Base-by-base conservation (phyloP, 2,797 vertebrate species). In the Etheostoma perlongum region DNA sequence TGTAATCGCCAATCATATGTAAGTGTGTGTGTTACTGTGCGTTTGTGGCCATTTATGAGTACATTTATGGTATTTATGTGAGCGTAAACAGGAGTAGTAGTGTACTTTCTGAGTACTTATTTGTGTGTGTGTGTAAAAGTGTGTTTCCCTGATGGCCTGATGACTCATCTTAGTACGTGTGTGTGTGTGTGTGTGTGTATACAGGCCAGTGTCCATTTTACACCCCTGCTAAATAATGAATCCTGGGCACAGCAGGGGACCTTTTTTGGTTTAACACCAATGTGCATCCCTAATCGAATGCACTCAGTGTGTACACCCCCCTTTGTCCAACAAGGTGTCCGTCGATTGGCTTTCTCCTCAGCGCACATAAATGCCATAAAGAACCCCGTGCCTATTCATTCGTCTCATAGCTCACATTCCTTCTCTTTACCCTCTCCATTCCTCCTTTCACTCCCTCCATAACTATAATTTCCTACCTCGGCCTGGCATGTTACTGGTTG, bases 221-320 rank as follows among this genome's bases (percentile, higher is more conserved):
- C 68, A 87, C 83, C 79, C 62, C 63, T 42, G 49, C 74, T 85
- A 87, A 85, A 89, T 85, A 89, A 91, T 91, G 85, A 89, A 76
- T 83, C 67, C 69, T 36, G 57, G 62, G 4, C 78, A 12, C 90
- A 88, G 85, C 83, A 52, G 87, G 92, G 76, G 78, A 60, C 74
- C 71, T 74, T 88, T 88, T 81, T 79, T 87, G 84, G 81, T 89
- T 85, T 85, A 86, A 90, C 85, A 74, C 83, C 80, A 70, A 55
- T 78, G 84, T 40, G 11, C 88, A 74, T 18, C 64, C 79, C 70
- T 87, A 89, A 92, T 90, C 83, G 86, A 93, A 88, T 81, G 75
- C 85, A 84, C 85, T 89, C 82, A 82, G 83, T 62, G 48, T 86
- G 82, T 53, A 64, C 85, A 54, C 80, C 36, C 78, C 78, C 77